phyloP scores from a whole-genome alignment of 2,888 invertebrate genomes.

The Chymomyza procnemis region DNA sequence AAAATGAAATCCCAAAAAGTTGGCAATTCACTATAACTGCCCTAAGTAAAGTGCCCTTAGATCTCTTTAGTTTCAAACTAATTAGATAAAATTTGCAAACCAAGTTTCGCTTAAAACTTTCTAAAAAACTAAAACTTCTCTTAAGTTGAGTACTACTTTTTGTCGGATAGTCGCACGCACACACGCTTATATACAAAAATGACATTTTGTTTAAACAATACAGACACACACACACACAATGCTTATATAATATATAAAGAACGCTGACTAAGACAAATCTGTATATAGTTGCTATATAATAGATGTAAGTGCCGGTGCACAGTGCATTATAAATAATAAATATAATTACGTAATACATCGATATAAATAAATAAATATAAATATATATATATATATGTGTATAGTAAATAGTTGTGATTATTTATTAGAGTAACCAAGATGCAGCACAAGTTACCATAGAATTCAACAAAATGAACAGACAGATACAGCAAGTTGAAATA shows the following conservation, averaged over 20 bases:
- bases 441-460: not conserved
- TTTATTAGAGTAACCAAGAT: too few relatives aligned
- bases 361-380: not conserved
- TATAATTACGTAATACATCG: constrained; percentile 16
- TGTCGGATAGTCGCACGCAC: not conserved
- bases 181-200: not conserved
- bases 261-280: not conserved
- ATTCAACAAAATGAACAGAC: constrained; percentile 2
- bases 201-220: not conserved
- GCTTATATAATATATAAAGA: constrained; percentile 5
- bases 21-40: too few relatives aligned
- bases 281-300: too few relatives aligned
- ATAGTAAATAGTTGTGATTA: too few relatives aligned
- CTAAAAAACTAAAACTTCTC: not conserved
- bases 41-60: too few relatives aligned
- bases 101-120: too few relatives aligned
- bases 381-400: not conserved
- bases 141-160: not conserved
- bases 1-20: too few relatives aligned
- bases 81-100: too few relatives aligned
- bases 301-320: not conserved
- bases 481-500: not conserved
- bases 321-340: constrained; percentile 12
- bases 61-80: too few relatives aligned
- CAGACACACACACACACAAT: constrained; percentile 21